Percentiles rank a stretch among this genome's conserved stretches.
These are phyloP conservation scores for Pseudomyrmex sp. DNA, from an alignment of 1,140 invertebrate genomes.

Conservation along the genomic window DNA sequence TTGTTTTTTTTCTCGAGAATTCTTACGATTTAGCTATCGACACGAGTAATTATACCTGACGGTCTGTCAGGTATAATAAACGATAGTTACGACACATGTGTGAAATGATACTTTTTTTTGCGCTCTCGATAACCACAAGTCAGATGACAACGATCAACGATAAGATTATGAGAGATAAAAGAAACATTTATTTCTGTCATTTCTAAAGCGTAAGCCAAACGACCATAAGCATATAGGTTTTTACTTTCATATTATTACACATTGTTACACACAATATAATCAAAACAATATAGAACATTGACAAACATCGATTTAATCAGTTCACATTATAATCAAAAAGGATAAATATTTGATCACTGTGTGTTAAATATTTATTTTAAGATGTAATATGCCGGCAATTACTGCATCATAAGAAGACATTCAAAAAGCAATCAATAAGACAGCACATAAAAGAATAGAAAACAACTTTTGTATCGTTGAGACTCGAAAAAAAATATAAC, in stretches of 20 bases:
- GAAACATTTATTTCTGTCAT: conserved; percentile 41
- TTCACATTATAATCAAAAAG: neutral
- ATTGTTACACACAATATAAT: neutral
- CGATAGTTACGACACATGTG: neutral
- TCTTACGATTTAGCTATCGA: neutral
- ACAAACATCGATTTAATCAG: neutral
- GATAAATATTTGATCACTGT: no score
- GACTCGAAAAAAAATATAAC: no score
- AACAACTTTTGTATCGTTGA: no score
- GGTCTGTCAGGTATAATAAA: neutral
- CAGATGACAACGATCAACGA: conserved; percentile 42
- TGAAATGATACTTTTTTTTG: conserved; percentile 22
- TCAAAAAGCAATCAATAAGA: no score
- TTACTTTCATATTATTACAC: neutral
- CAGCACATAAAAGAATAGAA: no score
- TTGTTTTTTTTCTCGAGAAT: neutral
- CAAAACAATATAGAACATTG: neutral
- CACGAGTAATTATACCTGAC: conserved; percentile 6
- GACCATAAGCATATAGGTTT: neutral
- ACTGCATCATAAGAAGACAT: no score
- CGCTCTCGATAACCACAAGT: conserved; percentile 31
- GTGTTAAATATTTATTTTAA: no score
- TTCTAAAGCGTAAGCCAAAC: neutral
- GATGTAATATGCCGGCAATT: no score
- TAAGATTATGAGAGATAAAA: conserved; percentile 55